Conservation (phyloP, 2,888 invertebrate species). For the Drosophila melanosoma region DNA sequence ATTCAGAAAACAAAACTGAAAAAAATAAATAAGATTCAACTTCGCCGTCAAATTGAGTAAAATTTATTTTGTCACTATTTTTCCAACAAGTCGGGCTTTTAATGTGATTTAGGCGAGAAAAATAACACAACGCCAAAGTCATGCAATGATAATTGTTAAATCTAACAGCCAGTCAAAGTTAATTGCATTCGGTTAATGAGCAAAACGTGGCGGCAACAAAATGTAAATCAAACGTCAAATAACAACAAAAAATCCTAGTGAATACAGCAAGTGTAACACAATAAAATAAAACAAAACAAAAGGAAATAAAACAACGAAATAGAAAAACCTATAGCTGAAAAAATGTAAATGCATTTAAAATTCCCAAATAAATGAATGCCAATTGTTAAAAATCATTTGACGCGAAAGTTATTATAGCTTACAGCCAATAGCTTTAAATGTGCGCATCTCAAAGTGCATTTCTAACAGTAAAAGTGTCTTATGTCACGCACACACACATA, state of each 20-base stretch:
- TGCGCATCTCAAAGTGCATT: slow-evolving; percentile 69
- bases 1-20: slow-evolving; percentile 33
- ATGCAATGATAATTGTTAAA: slow-evolving; percentile 61
- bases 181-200: slow-evolving; percentile 68
- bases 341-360: slow-evolving; percentile 60
- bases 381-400: slow-evolving; percentile 50
- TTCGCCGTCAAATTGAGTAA: slow-evolving; percentile 9
- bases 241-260: slow-evolving; percentile 45
- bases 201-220: slow-evolving; percentile 77
- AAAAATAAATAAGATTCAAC: slow-evolving; percentile 18
- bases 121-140: slow-evolving; percentile 46
- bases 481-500: slow-evolving; percentile 66
- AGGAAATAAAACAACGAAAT: background rate
- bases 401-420: slow-evolving; percentile 33
- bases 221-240: slow-evolving; percentile 63
- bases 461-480: slow-evolving; percentile 79
- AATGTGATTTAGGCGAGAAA: slow-evolving; percentile 54
- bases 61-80: slow-evolving; percentile 37
- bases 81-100: slow-evolving; percentile 39
- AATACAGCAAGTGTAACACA: slow-evolving; percentile 46
- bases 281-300: slow-evolving; percentile 20
- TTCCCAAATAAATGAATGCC: slow-evolving; percentile 29
- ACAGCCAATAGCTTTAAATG: slow-evolving; percentile 4
- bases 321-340: slow-evolving; percentile 22
- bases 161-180: slow-evolving; percentile 45